Conservation (phyloP, 2,113 vertebrate species). For the Pelusios castaneus region DNA sequence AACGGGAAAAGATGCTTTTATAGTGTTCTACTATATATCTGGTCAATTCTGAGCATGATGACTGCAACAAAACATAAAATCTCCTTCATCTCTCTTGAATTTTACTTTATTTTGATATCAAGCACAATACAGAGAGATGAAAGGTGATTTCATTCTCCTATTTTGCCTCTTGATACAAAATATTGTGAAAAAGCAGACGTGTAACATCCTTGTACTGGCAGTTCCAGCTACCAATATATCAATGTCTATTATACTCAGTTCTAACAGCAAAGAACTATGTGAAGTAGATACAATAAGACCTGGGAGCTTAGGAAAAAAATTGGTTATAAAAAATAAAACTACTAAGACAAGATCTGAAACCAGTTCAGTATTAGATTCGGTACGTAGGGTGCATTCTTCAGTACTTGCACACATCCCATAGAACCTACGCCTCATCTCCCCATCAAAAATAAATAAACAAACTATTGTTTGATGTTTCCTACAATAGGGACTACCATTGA, state of each 20-base stretch:
- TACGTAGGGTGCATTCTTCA: neutral
- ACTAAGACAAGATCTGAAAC: neutral
- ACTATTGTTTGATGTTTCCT: neutral
- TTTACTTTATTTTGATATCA: neutral
- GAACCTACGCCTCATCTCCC: neutral
- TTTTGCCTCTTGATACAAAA: neutral
- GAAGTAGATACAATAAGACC: neutral
- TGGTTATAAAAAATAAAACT: neutral
- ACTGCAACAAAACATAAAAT: neutral
- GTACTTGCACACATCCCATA: neutral
- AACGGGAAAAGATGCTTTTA: neutral
- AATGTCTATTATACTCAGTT: neutral
- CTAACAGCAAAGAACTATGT: neutral
- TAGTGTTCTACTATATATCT: neutral
- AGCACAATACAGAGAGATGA: neutral
- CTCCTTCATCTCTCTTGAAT: neutral
- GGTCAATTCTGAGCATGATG: neutral
- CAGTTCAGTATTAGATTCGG: neutral
- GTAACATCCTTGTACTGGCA: fast-evolving
- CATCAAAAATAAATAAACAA: neutral
- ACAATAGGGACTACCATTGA: fast-evolving
- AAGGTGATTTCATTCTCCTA: neutral
- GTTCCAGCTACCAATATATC: neutral
- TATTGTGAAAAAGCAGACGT: neutral
- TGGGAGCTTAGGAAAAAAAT: neutral